Base-by-base conservation (phyloP, 2,797 vertebrate genomes). In the Vespertilio murinus region DNA sequence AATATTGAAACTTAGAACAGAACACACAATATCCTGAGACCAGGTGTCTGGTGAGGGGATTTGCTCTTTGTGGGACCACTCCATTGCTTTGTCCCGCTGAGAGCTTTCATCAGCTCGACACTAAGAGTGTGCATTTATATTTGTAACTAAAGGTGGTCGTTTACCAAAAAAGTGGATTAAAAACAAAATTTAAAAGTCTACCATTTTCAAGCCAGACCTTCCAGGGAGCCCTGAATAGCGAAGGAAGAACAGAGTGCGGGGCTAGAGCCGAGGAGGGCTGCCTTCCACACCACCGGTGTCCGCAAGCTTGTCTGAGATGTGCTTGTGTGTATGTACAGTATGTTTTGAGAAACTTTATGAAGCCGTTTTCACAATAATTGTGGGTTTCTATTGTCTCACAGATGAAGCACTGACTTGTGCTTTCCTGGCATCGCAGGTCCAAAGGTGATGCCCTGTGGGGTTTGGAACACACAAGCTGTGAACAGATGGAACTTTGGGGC, bases 171-270 rank as follows among this genome's bases (percentile, higher is more conserved):
- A 38, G 30, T 42, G 47, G 49, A 3, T 75, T 77, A 18, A 59
- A 89, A 61, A 23, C 59, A 30, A 88, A 69, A 89, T n/a, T n/a
- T n/a, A n/a, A n/a, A n/a, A n/a, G n/a, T n/a, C n/a, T 17, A 42
- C 13, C 25, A 47, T 54, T 75, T 54, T 77, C 71, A 56, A 74
- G 30, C 4, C n/a, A 28, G 38, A 78, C 42, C 28, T 74, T 73
- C 17, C 8, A 49, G 35, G n/a, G 28, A 42, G 14, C 10, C 20
- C 85, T 30, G 35, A 30, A 30, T 13, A 7, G 28, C 0, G 28
- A 13, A 45, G 17, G 30, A 2, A 2, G 0, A 1, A 3, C 1
- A 6, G 0, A 7, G 30, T 8, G 0, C 2, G 13, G 14, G 47
- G 8, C 8, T 35, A 1, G 14, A 35, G 14, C 11, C 3, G 5